Evolutionary conservation across 2,113 vertebrate genomes (phyloP), one percentile per base, ranked within the genome.

Genomic region (Myiopsitta monachus): DNA sequence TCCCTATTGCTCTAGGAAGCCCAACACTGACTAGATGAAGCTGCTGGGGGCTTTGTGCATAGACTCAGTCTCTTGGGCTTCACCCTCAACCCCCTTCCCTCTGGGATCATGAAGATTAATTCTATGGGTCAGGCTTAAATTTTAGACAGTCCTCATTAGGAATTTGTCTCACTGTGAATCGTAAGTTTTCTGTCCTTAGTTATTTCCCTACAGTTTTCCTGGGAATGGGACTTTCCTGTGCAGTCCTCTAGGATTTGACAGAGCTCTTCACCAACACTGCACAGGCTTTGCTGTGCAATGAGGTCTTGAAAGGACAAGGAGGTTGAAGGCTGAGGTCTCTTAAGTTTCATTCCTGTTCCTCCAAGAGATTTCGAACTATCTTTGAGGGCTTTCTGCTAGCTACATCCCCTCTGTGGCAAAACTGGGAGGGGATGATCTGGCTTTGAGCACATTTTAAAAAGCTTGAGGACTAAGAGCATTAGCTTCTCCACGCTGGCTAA

Each of bases 401-500:
- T 87, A 84, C 78, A 80, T 76, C 38, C 52, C 80, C 77, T 88
- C 87, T 62, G 87, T 92, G 86, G 91, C 91, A 95, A 88, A 95
- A 95, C 23, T 75, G 92, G 90, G 86, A 95, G 88, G 62, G 93
- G 95, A 96, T 97, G 92, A 97, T 94, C 96, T 93, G 92, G 88
- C 84, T 96, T 93, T 43, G 0, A 88, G 87, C 83, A 93, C 92
- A 94, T 94, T 73, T 95, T 91, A 96, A 96, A 97, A 96, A 94
- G 95, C 96, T 91, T 86, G 88, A 88, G 86, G 92, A 94, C 46
- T 97, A 97, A 97, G 96, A 95, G 94, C 94, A 97, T 97, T 97
- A 97, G 73, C 81, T 95, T 82, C 86, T 97, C 81, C 69, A 95
- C 2, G 18, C 80, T 81, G 69, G 88, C 95, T 96, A 97, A 97